phyloP scores from a whole-genome alignment of 2,113 vertebrate genomes.

The Stigmatopora argus region DNA sequence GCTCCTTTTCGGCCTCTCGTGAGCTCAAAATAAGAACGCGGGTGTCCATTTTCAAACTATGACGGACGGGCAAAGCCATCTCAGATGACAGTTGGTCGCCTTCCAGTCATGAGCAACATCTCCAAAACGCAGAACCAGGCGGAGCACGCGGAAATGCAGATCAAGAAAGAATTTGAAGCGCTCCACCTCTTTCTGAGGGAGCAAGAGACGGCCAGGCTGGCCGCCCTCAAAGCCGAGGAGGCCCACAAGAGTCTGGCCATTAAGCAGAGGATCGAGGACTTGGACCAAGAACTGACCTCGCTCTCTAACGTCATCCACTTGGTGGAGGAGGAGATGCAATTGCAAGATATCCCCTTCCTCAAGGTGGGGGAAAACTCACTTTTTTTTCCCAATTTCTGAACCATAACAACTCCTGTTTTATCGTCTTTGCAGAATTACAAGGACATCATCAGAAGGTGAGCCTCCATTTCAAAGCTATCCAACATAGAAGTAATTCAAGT shows the following conservation, averaged over 20 bases:
- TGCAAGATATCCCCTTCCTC: slow-evolving; percentile 63
- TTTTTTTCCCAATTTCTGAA: neutral
- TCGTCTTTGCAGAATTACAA: slow-evolving; percentile 69
- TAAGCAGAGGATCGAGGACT: slow-evolving; percentile 57
- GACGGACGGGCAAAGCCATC: too few species aligned
- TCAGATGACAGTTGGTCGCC: neutral
- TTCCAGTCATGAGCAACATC: neutral
- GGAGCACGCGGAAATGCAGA: slow-evolving; percentile 66
- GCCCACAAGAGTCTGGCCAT: slow-evolving; percentile 58
- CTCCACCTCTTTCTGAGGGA: slow-evolving; percentile 67
- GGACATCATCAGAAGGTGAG: slow-evolving; percentile 69
- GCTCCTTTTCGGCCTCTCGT: too few species aligned
- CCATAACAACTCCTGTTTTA: neutral
- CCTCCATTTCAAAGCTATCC: too few species aligned
- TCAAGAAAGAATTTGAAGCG: slow-evolving; percentile 67
- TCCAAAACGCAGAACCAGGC: slow-evolving; percentile 58
- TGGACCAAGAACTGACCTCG: slow-evolving; percentile 53
- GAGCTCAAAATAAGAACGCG: too few species aligned
- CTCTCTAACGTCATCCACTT: slow-evolving; percentile 63
- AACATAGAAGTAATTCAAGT: too few species aligned
- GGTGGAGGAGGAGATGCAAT: slow-evolving; percentile 67
- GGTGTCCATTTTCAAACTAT: too few species aligned
- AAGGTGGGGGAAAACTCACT: slow-evolving; percentile 43
- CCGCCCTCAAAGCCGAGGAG: slow-evolving; percentile 60
- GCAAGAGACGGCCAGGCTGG: slow-evolving; percentile 63